phyloP scores from a whole-genome alignment of 92 coral and sea anemone species.

The Parazoanthus swiftii region DNA sequence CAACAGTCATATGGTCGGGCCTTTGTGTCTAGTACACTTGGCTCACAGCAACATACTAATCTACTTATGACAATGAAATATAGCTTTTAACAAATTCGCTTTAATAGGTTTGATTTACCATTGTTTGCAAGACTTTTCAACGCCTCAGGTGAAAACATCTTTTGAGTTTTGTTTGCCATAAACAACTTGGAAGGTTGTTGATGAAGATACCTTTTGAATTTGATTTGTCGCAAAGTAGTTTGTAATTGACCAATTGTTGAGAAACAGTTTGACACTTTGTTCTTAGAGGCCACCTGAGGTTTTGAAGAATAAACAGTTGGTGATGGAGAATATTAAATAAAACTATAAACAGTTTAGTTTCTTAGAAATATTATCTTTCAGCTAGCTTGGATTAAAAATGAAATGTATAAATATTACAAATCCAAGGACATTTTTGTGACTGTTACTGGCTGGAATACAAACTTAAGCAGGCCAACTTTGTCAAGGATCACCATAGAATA shows the following conservation, averaged over 20 bases:
- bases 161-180: neutral
- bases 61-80: neutral
- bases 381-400: conserved; percentile 22
- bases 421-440: neutral
- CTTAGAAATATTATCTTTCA: neutral
- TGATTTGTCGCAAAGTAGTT: neutral
- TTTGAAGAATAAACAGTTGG: neutral
- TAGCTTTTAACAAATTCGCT: conserved; percentile 25
- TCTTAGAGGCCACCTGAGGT: conserved; percentile 9
- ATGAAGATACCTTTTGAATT: neutral
- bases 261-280: neutral
- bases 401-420: conserved; percentile 9
- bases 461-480: neutral
- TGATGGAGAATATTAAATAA: conserved; percentile 17
- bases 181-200: neutral
- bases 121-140: neutral
- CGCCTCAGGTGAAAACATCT: conserved; percentile 3
- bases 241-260: neutral
- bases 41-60: neutral
- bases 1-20: conserved; percentile 11
- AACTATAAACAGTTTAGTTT: conserved; percentile 16
- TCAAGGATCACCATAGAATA: neutral
- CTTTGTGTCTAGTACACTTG: neutral
- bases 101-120: conserved; percentile 6
- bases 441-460: conserved; percentile 10